These are phyloP conservation scores for Chaenocephalus aceratus DNA, from an alignment of 2,113 vertebrate species.

Conservation along the genomic window DNA sequence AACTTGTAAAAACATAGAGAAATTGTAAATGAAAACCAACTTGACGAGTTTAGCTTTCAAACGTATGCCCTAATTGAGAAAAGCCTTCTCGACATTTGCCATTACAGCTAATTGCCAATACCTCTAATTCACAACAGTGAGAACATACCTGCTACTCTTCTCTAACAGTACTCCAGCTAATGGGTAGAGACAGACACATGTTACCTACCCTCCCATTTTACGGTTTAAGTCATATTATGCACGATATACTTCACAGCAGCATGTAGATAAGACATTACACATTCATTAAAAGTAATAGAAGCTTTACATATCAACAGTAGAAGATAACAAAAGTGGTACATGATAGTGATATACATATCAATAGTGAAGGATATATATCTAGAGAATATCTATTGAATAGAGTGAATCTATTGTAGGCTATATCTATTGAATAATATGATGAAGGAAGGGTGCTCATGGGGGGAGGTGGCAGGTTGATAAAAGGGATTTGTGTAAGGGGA, in stretches of 20 bases:
- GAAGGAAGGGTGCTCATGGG: background rate
- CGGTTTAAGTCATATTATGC: background rate
- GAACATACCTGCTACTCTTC: background rate
- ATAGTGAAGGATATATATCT: no score
- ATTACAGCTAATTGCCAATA: background rate
- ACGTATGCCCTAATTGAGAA: background rate
- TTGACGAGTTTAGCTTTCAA: background rate
- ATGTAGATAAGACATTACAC: no score
- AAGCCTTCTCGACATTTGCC: background rate
- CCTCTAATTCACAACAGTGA: background rate
- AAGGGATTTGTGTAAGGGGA: conserved; percentile 3
- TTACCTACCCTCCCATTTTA: background rate
- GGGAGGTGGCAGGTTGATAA: background rate
- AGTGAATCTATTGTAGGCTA: no score
- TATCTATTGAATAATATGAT: background rate
- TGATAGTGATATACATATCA: no score
- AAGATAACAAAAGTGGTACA: no score
- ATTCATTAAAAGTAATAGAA: no score
- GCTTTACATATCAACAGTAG: no score
- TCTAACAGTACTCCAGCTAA: background rate
- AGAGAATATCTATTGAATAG: no score
- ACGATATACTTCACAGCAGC: no score
- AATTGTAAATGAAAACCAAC: background rate
- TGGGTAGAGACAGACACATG: background rate
- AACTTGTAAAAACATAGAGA: background rate